Evolutionary conservation across 64 coral and sea anemone genomes (phyloP).

Genomic region (Dendrophyllia cribrosa): DNA sequence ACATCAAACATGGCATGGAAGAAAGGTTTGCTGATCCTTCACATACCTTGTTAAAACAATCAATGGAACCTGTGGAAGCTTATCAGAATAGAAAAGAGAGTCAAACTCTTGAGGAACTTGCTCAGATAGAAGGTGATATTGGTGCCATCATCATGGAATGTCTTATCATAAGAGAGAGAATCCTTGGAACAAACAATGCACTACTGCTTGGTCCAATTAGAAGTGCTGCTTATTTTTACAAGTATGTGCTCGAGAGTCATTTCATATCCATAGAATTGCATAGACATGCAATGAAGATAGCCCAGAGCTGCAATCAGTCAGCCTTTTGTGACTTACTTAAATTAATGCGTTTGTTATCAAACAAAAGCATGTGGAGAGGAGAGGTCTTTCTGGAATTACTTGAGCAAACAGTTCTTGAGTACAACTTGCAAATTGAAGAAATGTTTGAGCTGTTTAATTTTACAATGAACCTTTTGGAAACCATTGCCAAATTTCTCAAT

Average conservation of each 20-base stretch:
- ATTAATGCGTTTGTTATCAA: no score
- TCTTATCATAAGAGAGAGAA: constrained; percentile 54
- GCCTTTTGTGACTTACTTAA: no score
- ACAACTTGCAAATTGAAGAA: no score
- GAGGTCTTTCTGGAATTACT: no score
- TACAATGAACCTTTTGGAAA: no score
- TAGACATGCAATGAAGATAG: no score
- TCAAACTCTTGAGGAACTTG: constrained; percentile 33
- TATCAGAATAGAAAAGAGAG: constrained; percentile 53
- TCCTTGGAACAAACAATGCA: constrained; percentile 5
- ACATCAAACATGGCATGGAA: constrained; percentile 33
- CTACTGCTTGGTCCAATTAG: not conserved
- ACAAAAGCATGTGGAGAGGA: no score
- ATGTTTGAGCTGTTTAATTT: no score
- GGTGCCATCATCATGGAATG: constrained; percentile 38
- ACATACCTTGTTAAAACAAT: not conserved
- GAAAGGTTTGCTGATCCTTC: constrained; percentile 3
- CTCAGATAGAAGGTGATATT: constrained; percentile 4
- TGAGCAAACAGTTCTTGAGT: no score
- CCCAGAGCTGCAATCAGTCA: no score
- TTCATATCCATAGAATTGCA: constrained; percentile 9
- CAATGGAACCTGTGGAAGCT: not conserved
- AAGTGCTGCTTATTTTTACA: constrained; percentile 30
- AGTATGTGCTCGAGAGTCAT: constrained; percentile 22
- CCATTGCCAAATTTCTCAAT: no score